Evolutionary conservation across 2,797 vertebrate species (phyloP).

Genomic region (Dermochelys coriacea): DNA sequence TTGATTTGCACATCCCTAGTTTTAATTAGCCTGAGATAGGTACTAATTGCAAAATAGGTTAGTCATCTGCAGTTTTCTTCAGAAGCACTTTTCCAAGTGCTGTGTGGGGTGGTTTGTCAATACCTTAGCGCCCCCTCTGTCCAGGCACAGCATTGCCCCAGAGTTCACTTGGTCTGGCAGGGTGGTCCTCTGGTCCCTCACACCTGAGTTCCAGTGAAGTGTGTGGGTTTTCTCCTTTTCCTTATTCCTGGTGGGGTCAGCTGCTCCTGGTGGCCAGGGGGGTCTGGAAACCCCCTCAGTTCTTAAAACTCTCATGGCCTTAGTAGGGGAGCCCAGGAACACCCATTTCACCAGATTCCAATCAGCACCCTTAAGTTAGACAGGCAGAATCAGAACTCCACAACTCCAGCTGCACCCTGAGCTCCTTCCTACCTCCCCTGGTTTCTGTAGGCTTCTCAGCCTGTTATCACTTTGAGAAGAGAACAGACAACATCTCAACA

Average conservation of each 20-base stretch:
- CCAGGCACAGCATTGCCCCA: too few species aligned
- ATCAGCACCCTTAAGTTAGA: too few species aligned
- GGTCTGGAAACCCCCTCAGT: neutral
- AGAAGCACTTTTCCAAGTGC: too few species aligned
- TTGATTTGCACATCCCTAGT: conserved; percentile 46
- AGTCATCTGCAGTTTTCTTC: accelerated
- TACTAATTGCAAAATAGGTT: conserved; percentile 6
- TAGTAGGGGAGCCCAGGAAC: neutral
- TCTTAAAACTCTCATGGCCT: neutral
- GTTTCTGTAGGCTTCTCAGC: neutral
- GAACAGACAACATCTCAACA: neutral
- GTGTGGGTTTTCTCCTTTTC: neutral
- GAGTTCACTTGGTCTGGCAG: too few species aligned
- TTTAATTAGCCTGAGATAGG: conserved; percentile 39
- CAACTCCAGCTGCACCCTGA: neutral
- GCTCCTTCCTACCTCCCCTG: neutral
- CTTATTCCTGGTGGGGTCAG: too few species aligned
- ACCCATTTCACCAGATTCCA: neutral
- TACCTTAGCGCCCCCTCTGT: too few species aligned
- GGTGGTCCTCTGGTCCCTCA: too few species aligned
- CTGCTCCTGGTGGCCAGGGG: neutral
- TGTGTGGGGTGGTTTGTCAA: too few species aligned
- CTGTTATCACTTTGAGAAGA: neutral
- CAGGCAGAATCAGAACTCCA: neutral
- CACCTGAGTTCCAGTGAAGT: neutral